These are phyloP conservation scores for Heliconius eleuchia DNA, from an alignment of 1,140 invertebrate genomes.

Conservation along the genomic window DNA sequence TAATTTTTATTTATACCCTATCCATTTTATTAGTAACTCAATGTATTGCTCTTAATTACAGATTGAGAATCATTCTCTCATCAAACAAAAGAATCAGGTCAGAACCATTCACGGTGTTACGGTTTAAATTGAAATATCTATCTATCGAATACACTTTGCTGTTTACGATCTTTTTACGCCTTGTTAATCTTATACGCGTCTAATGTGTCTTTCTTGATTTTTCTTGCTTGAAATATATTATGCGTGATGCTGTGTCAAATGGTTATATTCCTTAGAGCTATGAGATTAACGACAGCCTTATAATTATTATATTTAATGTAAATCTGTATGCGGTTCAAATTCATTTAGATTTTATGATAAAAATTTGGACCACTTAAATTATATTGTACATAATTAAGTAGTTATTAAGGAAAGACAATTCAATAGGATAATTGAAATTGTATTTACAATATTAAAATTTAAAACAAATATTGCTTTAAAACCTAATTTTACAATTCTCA, in stretches of 20 bases:
- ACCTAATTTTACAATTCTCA: background rate
- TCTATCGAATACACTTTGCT: background rate
- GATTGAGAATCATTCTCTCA: background rate
- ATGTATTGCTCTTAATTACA: background rate
- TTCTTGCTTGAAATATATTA: slow-evolving; percentile 50
- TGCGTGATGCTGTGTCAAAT: slow-evolving; percentile 42
- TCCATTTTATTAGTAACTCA: background rate
- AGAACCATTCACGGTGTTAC: background rate
- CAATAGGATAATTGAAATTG: background rate
- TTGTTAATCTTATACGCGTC: slow-evolving; percentile 61
- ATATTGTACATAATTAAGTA: background rate
- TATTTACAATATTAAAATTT: background rate
- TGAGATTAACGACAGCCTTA: slow-evolving; percentile 52
- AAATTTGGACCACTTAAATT: slow-evolving; percentile 28
- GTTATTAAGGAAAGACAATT: background rate
- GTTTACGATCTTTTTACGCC: slow-evolving; percentile 43
- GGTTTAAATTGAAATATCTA: slow-evolving; percentile 1
- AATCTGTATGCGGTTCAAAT: slow-evolving; percentile 34
- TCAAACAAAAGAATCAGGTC: slow-evolving; percentile 7
- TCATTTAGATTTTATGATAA: slow-evolving; percentile 3
- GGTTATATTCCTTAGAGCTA: slow-evolving; percentile 47
- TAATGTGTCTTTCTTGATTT: slow-evolving; percentile 43
- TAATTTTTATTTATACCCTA: background rate
- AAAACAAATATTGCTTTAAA: background rate
- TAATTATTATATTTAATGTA: slow-evolving; percentile 13